Percentiles rank a stretch among this genome's conserved stretches.
phyloP scores from a whole-genome alignment of 2,888 invertebrate genomes.

The Noctua fimbriata region DNA sequence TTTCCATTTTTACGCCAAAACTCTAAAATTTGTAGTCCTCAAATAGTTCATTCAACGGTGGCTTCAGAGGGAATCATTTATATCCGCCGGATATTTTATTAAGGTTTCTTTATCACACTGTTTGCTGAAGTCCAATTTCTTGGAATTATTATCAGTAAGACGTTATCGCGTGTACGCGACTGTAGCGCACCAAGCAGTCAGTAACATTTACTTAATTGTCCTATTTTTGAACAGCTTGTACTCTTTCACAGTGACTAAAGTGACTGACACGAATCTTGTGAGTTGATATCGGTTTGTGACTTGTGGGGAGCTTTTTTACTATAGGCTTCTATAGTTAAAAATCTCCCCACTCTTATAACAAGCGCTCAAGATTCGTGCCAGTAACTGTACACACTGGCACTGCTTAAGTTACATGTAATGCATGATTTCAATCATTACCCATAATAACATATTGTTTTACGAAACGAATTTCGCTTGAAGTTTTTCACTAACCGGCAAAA shows the following conservation, averaged over 20 bases:
- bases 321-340: neutral
- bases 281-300: neutral
- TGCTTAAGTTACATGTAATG: neutral
- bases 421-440: slow-evolving; percentile 50
- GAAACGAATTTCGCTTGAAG: slow-evolving; percentile 73
- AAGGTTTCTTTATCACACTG: slow-evolving; percentile 72
- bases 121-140: slow-evolving; percentile 74
- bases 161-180: slow-evolving; percentile 76
- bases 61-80: slow-evolving; percentile 49
- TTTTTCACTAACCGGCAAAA: slow-evolving; percentile 85
- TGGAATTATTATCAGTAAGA: slow-evolving; percentile 79
- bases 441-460: slow-evolving; percentile 65
- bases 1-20: neutral
- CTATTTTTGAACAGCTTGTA: slow-evolving; percentile 47
- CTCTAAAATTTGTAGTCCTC: slow-evolving; percentile 4
- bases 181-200: slow-evolving; percentile 67
- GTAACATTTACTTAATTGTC: slow-evolving; percentile 44
- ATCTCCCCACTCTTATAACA: slow-evolving; percentile 1
- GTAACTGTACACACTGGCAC: slow-evolving; percentile 5
- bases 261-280: neutral
- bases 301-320: neutral
- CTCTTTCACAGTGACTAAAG: neutral
- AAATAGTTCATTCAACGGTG: slow-evolving; percentile 50
- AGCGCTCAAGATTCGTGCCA: slow-evolving; percentile 2
- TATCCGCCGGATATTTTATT: slow-evolving; percentile 59